These are phyloP conservation scores for Eremobia ochroleuca DNA, from an alignment of 2,888 invertebrate species.

Conservation along the genomic window DNA sequence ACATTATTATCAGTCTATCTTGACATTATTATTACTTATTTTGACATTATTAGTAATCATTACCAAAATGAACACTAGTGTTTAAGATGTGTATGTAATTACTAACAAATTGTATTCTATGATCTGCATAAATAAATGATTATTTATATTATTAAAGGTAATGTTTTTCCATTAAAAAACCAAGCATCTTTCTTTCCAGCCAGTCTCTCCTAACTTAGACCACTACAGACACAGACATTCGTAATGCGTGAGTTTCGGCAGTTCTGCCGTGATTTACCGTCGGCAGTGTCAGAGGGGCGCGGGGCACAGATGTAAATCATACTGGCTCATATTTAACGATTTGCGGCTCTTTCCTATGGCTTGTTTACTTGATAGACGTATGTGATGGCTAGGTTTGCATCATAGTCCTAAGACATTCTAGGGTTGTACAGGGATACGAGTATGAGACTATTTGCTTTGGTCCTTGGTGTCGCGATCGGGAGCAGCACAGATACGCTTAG, in stretches of 20 bases:
- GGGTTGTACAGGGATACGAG: no score
- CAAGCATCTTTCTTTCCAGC: background rate
- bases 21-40: no score
- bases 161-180: no score
- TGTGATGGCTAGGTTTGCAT: conserved; percentile 13
- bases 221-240: conserved; percentile 78
- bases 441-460: no score
- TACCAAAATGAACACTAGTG: no score
- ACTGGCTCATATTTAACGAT: conserved; percentile 80
- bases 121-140: no score
- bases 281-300: conserved; percentile 75
- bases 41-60: no score
- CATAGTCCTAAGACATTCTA: conserved; percentile 8
- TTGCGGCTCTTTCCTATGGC: conserved; percentile 44
- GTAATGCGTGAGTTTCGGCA: conserved; percentile 88
- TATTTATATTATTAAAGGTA: no score
- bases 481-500: background rate
- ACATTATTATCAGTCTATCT: no score
- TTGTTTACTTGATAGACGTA: conserved; percentile 65
- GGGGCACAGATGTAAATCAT: conserved; percentile 82
- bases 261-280: conserved; percentile 86
- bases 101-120: no score
- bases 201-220: conserved; percentile 53
- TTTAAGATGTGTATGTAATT: no score
- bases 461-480: background rate